Base-by-base conservation (phyloP, 2,797 vertebrate genomes). In the Orientallactaga sibirica region DNA sequence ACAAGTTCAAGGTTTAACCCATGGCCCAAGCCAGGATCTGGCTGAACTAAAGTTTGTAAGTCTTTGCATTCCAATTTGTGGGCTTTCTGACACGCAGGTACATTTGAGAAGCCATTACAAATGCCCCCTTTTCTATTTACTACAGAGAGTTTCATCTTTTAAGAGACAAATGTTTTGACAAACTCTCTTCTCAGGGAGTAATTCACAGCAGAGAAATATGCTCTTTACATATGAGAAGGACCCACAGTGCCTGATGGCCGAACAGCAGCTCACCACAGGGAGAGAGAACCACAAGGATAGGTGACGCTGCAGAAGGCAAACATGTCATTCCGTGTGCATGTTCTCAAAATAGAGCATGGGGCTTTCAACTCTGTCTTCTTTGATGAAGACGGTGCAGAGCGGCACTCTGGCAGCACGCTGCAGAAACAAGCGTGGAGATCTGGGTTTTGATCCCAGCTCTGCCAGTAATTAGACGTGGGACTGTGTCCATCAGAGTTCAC, bases 311-410 rank as follows among this genome's bases (percentile, higher is more conserved):
- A 58, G 25, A 74, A 70, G 27, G 12, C 64, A 80, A 64, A 91
- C 48, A 64, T 90, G 55, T 73, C 20, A 5, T 66, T 88, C 76
- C 68, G 48, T 2, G 66, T 2, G 5, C 67, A 2, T n/a, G 33
- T 20, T 66, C 89, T 91, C 88, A 80, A 91, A 94, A 92, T 88
- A 94, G 95, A 88, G 62, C 4, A 4, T 9, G 15, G 22, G 29
- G 73, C 93, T 95, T 96, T 83, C 92, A 92, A 61, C 84, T 94
- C 41, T 55, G 48, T 73, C 43, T 86, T n/a, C 95, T 97, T 94
- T 90, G 94, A 94, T 94, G 93, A 89, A 16, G 52, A 4, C 4
- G 19, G 85, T 52, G 0, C 24, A 79, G 74, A 83, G 71, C 25
- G 75, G 71, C 81, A 66, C 58, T 76, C 85, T 18, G 33, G 58